Evolutionary conservation across 2,113 vertebrate species (phyloP).

Genomic region (Columbina picui): DNA sequence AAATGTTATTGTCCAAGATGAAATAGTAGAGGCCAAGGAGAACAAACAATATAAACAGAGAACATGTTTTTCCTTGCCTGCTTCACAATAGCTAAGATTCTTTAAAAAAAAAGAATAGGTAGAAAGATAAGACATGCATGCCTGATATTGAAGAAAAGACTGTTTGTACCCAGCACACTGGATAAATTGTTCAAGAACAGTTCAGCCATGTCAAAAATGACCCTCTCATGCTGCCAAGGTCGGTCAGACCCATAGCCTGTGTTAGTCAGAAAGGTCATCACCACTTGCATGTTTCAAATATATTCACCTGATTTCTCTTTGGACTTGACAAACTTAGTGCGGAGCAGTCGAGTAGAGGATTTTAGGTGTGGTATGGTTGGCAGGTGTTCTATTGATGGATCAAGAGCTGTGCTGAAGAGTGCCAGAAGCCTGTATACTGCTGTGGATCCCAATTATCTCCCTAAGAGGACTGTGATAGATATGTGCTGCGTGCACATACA

Average conservation of each 20-base stretch:
- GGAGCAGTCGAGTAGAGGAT: background rate
- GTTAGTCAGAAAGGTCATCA: conserved; percentile 16
- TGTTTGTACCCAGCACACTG: conserved; percentile 70
- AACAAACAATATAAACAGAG: conserved; percentile 48
- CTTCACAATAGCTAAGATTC: conserved; percentile 67
- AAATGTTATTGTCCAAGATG: conserved; percentile 46
- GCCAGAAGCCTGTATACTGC: background rate
- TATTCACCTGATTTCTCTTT: background rate
- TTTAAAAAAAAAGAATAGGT: conserved; percentile 59
- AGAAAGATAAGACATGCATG: conserved; percentile 72
- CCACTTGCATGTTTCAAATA: background rate
- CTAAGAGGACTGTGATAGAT: background rate
- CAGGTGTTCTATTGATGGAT: background rate
- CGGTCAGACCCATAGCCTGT: conserved; percentile 37
- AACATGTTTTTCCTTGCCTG: conserved; percentile 46
- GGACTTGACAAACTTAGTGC: conserved; percentile 7
- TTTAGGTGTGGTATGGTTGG: background rate
- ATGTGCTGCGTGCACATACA: rapidly evolving
- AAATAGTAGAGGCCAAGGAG: background rate
- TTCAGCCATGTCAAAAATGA: conserved; percentile 73
- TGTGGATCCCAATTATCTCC: background rate
- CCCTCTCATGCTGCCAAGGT: conserved; percentile 68
- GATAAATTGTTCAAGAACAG: conserved; percentile 76
- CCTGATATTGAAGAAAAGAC: conserved; percentile 70
- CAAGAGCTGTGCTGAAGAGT: background rate